These are phyloP conservation scores for Nomada ruficornis DNA, from an alignment of 2,888 invertebrate genomes.

Conservation along the genomic window DNA sequence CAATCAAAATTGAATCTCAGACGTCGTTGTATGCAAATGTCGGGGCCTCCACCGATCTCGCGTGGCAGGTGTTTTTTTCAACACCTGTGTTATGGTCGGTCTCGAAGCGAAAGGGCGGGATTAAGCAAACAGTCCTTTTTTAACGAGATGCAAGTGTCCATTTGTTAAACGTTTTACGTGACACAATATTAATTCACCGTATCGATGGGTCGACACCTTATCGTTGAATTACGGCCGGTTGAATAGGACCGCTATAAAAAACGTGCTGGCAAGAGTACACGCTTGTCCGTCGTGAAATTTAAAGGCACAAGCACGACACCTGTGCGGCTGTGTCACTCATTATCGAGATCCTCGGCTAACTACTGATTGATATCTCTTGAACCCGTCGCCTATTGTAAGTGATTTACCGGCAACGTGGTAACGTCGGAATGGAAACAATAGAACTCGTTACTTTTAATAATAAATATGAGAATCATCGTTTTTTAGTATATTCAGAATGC, in stretches of 20 bases:
- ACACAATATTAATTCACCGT: slow-evolving; percentile 49
- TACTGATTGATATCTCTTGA: slow-evolving; percentile 24
- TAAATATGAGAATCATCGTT: too few relatives aligned
- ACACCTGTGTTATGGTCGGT: slow-evolving; percentile 56
- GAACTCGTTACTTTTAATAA: background rate
- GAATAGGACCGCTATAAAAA: slow-evolving; percentile 30
- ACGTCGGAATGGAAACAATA: background rate
- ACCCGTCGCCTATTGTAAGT: background rate
- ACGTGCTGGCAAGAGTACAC: background rate
- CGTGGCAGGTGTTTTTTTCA: slow-evolving; percentile 57
- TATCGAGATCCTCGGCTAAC: slow-evolving; percentile 19
- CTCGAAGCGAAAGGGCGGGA: slow-evolving; percentile 20
- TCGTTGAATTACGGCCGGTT: slow-evolving; percentile 24
- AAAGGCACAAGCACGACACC: background rate
- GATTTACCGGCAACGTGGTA: background rate
- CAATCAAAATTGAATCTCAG: slow-evolving; percentile 36
- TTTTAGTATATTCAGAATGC: too few relatives aligned
- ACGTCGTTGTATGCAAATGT: slow-evolving; percentile 24
- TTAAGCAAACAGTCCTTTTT: slow-evolving; percentile 59
- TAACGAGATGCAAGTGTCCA: slow-evolving; percentile 32
- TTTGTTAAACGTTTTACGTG: slow-evolving; percentile 51
- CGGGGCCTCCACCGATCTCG: background rate
- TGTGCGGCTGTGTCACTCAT: slow-evolving; percentile 20
- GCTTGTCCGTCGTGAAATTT: slow-evolving; percentile 12
- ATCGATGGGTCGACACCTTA: slow-evolving; percentile 19